Conservation (phyloP, 2,113 vertebrate genomes). For the Synchiropus splendidus region DNA sequence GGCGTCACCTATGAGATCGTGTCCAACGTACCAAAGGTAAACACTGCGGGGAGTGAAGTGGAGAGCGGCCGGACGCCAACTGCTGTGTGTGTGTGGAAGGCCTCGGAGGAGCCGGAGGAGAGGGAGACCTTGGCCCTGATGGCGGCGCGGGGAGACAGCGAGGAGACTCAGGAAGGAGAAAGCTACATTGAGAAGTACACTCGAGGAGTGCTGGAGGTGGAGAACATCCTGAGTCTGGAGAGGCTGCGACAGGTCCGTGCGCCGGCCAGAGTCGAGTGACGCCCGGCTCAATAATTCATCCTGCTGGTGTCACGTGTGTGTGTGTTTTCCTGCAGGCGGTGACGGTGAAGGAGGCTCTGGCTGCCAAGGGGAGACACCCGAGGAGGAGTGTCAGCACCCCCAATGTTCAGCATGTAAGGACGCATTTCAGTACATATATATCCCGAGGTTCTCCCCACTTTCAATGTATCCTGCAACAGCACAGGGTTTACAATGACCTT, state of each 20-base stretch:
- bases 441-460: too few relatives aligned
- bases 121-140: constrained; percentile 90
- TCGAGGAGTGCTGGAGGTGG: constrained; percentile 85
- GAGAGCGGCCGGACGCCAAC: not conserved
- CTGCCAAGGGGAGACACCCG: constrained; percentile 82
- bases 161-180: constrained; percentile 81
- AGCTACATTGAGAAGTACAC: constrained; percentile 96
- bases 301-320: not conserved
- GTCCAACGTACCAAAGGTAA: constrained; percentile 97
- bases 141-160: constrained; percentile 82
- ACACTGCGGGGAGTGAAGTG: not conserved
- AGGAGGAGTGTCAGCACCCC: constrained; percentile 89
- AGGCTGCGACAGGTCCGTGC: constrained; percentile 78
- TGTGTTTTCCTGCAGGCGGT: constrained; percentile 71
- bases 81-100: constrained; percentile 54
- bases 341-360: constrained; percentile 84
- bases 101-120: constrained; percentile 93
- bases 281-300: not conserved
- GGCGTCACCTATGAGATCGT: constrained; percentile 96
- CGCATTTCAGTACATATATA: not conserved
- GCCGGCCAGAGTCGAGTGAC: not conserved
- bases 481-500: too few relatives aligned
- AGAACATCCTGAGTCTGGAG: constrained; percentile 90
- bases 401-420: constrained; percentile 84
- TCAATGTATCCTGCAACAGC: too few relatives aligned